These are phyloP conservation scores for Silurus glanis DNA, from an alignment of 2,113 vertebrate genomes.

Conservation along the genomic window DNA sequence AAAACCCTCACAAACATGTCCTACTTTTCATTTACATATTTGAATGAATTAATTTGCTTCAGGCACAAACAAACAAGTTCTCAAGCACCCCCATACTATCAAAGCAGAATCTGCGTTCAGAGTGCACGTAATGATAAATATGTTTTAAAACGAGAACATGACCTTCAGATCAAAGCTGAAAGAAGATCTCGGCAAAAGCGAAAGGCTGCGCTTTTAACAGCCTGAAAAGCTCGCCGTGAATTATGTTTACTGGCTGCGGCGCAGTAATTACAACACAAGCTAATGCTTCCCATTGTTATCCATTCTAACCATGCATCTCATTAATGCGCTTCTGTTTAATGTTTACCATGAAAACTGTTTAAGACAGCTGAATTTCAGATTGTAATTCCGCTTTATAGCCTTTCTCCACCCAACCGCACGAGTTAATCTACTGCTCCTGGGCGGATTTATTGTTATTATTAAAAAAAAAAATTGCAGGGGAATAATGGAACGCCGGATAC, in stretches of 20 bases:
- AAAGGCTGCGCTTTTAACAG: neutral
- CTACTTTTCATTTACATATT: neutral
- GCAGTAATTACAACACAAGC: slow-evolving; percentile 16
- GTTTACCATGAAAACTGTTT: slow-evolving; percentile 32
- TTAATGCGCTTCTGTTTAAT: slow-evolving; percentile 8
- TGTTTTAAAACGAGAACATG: slow-evolving; percentile 12
- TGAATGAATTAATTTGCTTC: neutral
- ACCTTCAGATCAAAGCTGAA: slow-evolving; percentile 41
- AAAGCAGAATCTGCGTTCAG: neutral
- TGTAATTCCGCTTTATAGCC: slow-evolving; percentile 23
- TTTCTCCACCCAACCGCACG: neutral
- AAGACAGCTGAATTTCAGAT: slow-evolving; percentile 22
- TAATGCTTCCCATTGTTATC: slow-evolving; percentile 25
- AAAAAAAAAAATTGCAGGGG: neutral
- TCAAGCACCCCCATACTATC: neutral
- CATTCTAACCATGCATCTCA: slow-evolving; percentile 24
- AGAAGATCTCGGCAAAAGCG: slow-evolving; percentile 23
- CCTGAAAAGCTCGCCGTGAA: slow-evolving; percentile 34
- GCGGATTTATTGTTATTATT: neutral
- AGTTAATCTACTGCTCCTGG: slow-evolving; percentile 11
- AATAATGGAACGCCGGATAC: neutral
- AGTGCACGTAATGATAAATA: neutral
- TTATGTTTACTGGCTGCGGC: slow-evolving; percentile 26
- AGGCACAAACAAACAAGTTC: neutral
- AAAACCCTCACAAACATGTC: neutral